Conservation (phyloP, 1,140 invertebrate species). For the Drosophila erecta region DNA sequence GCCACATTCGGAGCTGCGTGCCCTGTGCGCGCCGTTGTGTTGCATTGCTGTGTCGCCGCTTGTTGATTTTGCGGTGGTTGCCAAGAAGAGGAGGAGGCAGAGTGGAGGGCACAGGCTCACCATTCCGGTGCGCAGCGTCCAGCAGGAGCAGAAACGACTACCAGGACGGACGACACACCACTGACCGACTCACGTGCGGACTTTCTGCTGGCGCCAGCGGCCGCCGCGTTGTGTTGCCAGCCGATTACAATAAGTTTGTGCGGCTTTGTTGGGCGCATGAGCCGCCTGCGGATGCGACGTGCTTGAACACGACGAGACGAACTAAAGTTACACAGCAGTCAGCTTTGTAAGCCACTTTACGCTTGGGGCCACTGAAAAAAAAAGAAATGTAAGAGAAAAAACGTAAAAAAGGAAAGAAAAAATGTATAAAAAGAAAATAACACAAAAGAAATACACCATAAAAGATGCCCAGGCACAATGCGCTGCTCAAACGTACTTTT, state of each 20-base stretch:
- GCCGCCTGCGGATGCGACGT: conserved; percentile 38
- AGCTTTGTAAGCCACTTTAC: conserved; percentile 16
- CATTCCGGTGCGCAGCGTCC: conserved; percentile 31
- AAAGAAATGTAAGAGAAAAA: conserved; percentile 1
- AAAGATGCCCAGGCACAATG: conserved; percentile 30
- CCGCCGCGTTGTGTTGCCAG: conserved; percentile 11
- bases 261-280: conserved; percentile 30
- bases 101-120: neutral
- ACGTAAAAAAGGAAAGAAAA: conserved; percentile 1
- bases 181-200: neutral
- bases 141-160: conserved; percentile 3
- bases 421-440: neutral
- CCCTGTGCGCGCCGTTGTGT: conserved; percentile 37
- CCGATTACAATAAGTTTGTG: conserved; percentile 19
- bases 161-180: neutral
- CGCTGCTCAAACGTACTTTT: neutral
- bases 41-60: conserved; percentile 17
- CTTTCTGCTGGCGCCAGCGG: conserved; percentile 23
- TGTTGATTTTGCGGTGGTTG: conserved; percentile 43
- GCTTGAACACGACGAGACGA: conserved; percentile 5
- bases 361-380: conserved; percentile 18
- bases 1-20: conserved; percentile 21
- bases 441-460: neutral
- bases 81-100: conserved; percentile 15
- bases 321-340: conserved; percentile 16